Evolutionary conservation across 1,140 invertebrate genomes (phyloP).

Genomic region (Euschistus heros): DNA sequence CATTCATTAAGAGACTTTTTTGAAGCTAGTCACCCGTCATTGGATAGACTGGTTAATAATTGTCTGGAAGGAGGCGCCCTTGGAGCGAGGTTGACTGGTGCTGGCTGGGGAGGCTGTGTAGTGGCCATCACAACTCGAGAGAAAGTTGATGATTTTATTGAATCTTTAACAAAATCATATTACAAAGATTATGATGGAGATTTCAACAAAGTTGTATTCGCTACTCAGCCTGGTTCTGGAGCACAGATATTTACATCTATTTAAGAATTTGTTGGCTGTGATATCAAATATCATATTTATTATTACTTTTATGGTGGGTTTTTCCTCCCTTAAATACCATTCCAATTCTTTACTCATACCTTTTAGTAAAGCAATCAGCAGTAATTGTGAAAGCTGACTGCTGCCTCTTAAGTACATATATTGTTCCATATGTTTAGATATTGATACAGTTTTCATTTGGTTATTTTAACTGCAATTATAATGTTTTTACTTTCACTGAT

Average conservation of each 20-base stretch:
- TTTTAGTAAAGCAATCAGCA: too few relatives aligned
- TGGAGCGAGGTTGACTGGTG: constrained; percentile 85
- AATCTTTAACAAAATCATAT: constrained; percentile 56
- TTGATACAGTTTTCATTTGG: too few relatives aligned
- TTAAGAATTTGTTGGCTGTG: not conserved
- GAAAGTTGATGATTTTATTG: constrained; percentile 56
- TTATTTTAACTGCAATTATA: too few relatives aligned
- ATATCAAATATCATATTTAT: too few relatives aligned
- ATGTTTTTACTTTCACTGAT: too few relatives aligned
- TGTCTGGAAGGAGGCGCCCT: constrained; percentile 60
- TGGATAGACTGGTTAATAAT: constrained; percentile 73
- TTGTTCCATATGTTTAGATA: too few relatives aligned
- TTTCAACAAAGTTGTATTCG: constrained; percentile 43
- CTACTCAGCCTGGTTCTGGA: constrained; percentile 47
- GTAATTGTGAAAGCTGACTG: too few relatives aligned
- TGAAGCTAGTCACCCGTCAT: constrained; percentile 84
- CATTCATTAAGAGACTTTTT: constrained; percentile 72
- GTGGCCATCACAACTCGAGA: constrained; percentile 69
- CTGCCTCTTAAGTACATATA: too few relatives aligned
- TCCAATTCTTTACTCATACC: too few relatives aligned
- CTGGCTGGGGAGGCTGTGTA: constrained; percentile 93
- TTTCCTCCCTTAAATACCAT: too few relatives aligned
- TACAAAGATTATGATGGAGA: constrained; percentile 43
- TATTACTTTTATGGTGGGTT: too few relatives aligned
- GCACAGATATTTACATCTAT: constrained; percentile 35